Percentiles rank a stretch among this genome's conserved stretches.
phyloP scores from a whole-genome alignment of 2,113 vertebrate species.

The Antechinus flavipes region DNA sequence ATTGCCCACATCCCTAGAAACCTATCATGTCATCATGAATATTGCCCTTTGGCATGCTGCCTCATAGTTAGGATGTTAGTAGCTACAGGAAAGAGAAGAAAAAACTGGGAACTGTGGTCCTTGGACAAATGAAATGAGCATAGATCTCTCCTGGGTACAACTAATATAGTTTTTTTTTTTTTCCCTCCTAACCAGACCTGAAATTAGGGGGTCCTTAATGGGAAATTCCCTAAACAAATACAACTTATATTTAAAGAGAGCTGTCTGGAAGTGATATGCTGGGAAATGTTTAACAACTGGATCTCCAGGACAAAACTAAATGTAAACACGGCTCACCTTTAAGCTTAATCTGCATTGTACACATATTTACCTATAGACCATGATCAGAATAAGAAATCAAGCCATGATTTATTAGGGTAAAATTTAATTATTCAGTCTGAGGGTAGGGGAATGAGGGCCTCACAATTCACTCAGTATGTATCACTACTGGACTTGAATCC shows the following conservation, averaged over 20 bases:
- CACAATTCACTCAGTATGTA: neutral
- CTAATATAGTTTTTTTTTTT: neutral
- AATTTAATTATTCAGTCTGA: neutral
- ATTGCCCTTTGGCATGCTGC: neutral
- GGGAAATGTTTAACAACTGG: neutral
- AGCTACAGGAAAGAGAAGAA: neutral
- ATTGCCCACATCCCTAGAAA: constrained; percentile 8
- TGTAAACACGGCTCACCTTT: neutral
- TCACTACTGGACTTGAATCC: neutral
- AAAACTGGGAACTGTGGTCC: neutral
- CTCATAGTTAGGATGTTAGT: neutral
- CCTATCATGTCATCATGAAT: neutral
- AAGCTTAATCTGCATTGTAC: constrained; percentile 1
- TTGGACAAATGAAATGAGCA: neutral
- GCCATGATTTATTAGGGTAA: neutral
- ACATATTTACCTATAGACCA: neutral
- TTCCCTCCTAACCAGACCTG: neutral
- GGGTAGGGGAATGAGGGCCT: neutral
- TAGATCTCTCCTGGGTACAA: neutral
- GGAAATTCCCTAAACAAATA: neutral
- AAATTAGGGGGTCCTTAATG: neutral
- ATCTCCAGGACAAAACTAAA: neutral
- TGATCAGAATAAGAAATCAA: constrained; percentile 11
- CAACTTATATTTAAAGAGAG: neutral
- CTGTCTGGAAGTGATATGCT: neutral